Percentiles rank a stretch among this genome's conserved stretches.
phyloP scores from a whole-genome alignment of 1,140 invertebrate genomes.

The Himalopsyche phryganea region DNA sequence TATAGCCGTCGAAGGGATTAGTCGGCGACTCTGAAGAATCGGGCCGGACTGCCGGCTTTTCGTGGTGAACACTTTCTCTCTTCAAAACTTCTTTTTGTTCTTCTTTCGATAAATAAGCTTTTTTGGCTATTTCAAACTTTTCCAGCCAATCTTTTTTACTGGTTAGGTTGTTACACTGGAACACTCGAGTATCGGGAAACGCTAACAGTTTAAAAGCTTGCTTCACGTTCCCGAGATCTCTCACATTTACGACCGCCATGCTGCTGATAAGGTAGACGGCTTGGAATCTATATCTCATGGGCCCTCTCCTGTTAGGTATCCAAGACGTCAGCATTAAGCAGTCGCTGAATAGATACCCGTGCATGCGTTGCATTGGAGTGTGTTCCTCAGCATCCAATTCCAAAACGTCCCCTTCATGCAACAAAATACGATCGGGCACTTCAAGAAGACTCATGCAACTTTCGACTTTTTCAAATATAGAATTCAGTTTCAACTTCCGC shows the following conservation, averaged over 20 bases:
- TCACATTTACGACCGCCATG: constrained; percentile 92
- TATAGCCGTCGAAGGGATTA: constrained; percentile 49
- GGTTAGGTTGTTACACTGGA: constrained; percentile 82
- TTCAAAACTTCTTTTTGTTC: constrained; percentile 56
- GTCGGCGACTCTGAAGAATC: constrained; percentile 48
- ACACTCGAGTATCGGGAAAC: constrained; percentile 89
- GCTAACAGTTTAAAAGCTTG: constrained; percentile 92
- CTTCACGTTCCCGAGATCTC: constrained; percentile 85
- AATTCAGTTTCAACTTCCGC: constrained; percentile 71
- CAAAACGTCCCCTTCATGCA: constrained; percentile 86
- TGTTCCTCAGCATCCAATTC: constrained; percentile 88
- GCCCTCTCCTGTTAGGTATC: constrained; percentile 70
- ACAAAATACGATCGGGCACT: constrained; percentile 68
- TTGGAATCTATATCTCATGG: constrained; percentile 86
- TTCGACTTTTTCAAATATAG: constrained; percentile 84
- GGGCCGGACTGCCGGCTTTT: constrained; percentile 42
- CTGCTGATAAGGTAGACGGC: constrained; percentile 86
- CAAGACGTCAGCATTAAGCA: constrained; percentile 60
- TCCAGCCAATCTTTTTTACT: constrained; percentile 95
- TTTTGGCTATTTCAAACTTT: constrained; percentile 89
- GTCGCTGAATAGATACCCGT: constrained; percentile 92
- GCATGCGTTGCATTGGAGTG: constrained; percentile 78
- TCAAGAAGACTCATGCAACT: constrained; percentile 78
- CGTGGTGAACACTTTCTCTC: constrained; percentile 38
- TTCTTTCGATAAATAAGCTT: constrained; percentile 70